Evolutionary conservation across 2,113 vertebrate species (phyloP), one percentile per base, ranked within the genome.

Genomic region (Numenius arquata): DNA sequence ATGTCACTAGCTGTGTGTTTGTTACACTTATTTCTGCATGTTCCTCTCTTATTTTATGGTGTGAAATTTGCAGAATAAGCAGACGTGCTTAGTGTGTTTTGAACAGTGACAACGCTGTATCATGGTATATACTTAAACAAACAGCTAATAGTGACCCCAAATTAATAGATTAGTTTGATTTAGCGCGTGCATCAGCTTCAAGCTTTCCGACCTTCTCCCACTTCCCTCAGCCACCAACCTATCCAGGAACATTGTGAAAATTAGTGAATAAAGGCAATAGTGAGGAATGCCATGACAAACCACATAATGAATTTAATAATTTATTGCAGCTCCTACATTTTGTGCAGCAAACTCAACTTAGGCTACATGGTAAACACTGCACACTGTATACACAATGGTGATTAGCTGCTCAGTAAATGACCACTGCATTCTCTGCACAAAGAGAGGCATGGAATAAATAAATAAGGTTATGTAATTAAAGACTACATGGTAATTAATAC

Each of bases 351-450:
- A 66, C 9, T 19, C 26, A 77, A 81, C 11, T 43, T 25, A 3
- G 22, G 11, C 16, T 53, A 53, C 8, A 15, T 7, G 3, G 17
- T 63, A 87, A 71, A 55, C 21, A 74, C 12, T 70, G 15, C 30
- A 56, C 23, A 20, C 9, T 83, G 36, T 43, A 48, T 50, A 48
- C 12, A 63, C 5, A 75, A 6, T 0, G 0, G 14, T 67, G 48
- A 89, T 89, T 68, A 81, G 11, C 32, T 71, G 17, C 38, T 87
- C 16, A 43, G 5, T 43, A 63, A 78, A 14, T 36, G 30, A 79
- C 4, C 7, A 47, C 21, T 72, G 29, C n/a, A 38, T 74, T 89
- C 38, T 63, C 11, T 66, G 22, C 17, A 32, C 27, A 85, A 38
- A 61, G 19, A 61, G 12, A 40, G 5, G 6, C 17, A 48, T 12